Conservation (phyloP, 2,888 invertebrate genomes). For the Phoenoteleia sp. region DNA sequence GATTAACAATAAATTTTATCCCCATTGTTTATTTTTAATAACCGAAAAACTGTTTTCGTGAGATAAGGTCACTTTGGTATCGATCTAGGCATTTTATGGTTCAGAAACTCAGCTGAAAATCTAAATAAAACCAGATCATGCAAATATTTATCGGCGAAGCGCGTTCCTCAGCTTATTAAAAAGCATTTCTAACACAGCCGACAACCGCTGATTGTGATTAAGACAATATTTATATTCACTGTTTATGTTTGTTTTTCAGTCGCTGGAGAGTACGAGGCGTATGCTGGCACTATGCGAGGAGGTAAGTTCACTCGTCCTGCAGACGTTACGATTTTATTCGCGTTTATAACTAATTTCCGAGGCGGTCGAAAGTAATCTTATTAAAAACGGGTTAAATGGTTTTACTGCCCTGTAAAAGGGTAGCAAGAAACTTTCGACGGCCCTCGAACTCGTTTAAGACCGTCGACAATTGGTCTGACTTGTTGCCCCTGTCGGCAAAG, state of each 20-base stretch:
- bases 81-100: constrained; percentile 15
- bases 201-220: not conserved
- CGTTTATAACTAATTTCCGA: constrained; percentile 41
- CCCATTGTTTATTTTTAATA: constrained; percentile 18
- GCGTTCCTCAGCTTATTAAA: too few species aligned
- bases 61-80: constrained; percentile 33
- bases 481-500: constrained; percentile 6
- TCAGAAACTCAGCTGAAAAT: constrained; percentile 2
- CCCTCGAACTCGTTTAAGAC: constrained; percentile 30
- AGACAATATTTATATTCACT: constrained; percentile 7
- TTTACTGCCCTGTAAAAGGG: constrained; percentile 3
- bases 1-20: constrained; percentile 3
- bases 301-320: constrained; percentile 88
- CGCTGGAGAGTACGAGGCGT: constrained; percentile 96
- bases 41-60: constrained; percentile 1
- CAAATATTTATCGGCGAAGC: too few species aligned
- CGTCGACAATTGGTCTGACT: constrained; percentile 39
- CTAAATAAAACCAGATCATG: not conserved
- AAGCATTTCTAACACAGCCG: not conserved
- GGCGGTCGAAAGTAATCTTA: constrained; percentile 44
- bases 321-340: constrained; percentile 34
- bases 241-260: constrained; percentile 91
- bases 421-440: constrained; percentile 42
- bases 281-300: constrained; percentile 98
- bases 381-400: not conserved